phyloP scores from a whole-genome alignment of 2,113 vertebrate species.

The Tachysurus vachellii region DNA sequence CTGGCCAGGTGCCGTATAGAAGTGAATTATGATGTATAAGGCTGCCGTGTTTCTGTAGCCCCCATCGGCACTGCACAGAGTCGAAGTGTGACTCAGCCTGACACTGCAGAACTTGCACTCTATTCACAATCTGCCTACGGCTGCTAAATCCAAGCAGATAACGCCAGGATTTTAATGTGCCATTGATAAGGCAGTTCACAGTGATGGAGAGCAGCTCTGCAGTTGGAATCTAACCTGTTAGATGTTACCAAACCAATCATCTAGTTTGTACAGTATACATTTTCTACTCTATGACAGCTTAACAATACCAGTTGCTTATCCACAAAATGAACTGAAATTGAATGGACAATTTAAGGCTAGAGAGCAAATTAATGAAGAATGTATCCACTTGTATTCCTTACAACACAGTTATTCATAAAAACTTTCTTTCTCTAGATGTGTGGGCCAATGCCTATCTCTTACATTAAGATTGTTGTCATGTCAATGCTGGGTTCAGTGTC shows the following conservation, averaged over 20 bases:
- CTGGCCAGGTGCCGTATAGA: conserved; percentile 29
- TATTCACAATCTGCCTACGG: conserved; percentile 23
- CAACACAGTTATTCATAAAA: not conserved
- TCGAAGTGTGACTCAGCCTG: conserved; percentile 63
- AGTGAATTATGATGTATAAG: conserved; percentile 66
- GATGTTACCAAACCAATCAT: not conserved
- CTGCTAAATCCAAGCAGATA: conserved; percentile 17
- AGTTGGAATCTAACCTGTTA: not conserved
- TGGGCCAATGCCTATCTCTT: not conserved
- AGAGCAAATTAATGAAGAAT: not conserved
- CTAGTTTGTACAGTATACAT: not conserved
- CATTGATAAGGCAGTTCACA: not conserved
- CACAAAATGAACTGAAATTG: not conserved
- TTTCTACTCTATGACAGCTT: not conserved
- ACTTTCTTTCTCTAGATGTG: not conserved
- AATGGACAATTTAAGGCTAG: not conserved
- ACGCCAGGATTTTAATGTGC: not conserved
- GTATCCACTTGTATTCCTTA: not conserved
- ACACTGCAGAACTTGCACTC: conserved; percentile 55
- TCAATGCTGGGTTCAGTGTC: no score
- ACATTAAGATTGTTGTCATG: not conserved
- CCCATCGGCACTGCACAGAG: conserved; percentile 58
- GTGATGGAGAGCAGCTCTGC: not conserved
- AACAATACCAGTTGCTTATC: not conserved
- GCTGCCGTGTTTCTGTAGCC: conserved; percentile 54